These are phyloP conservation scores for Acrossocheilus wenchowensis DNA, from an alignment of 2,797 vertebrate genomes.

Conservation along the genomic window DNA sequence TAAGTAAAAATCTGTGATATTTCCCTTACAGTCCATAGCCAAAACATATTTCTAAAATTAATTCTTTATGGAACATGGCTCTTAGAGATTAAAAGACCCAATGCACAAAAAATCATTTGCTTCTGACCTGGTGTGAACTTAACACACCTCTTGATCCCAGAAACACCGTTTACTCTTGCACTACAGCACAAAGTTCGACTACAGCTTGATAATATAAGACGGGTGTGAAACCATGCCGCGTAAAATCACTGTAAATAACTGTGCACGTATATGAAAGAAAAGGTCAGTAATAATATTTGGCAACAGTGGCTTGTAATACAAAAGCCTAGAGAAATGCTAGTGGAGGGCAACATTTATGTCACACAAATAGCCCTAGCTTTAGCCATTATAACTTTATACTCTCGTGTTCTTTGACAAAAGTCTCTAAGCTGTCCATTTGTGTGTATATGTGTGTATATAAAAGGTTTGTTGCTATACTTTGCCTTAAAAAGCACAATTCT, in stretches of 20 bases:
- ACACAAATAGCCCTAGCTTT: conserved; percentile 7
- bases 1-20: background rate
- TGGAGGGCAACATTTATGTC: conserved; percentile 20
- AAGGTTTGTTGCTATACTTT: background rate
- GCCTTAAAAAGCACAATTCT: background rate
- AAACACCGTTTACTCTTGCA: background rate
- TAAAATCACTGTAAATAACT: conserved; percentile 39
- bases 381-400: conserved; percentile 30
- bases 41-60: background rate
- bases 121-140: conserved; percentile 3
- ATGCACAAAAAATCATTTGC: background rate
- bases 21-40: no score
- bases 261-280: background rate
- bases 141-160: background rate
- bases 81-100: background rate
- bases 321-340: conserved; percentile 12
- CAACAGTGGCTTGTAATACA: conserved; percentile 45
- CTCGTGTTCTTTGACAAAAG: conserved; percentile 31
- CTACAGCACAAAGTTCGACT: background rate
- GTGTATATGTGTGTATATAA: conserved; percentile 4
- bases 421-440: conserved; percentile 27
- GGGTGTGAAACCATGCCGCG: conserved; percentile 11
- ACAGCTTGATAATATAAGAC: background rate
- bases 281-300: conserved; percentile 42
- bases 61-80: background rate